Evolutionary conservation across 2,113 vertebrate species (phyloP).

Genomic region (Peromyscus polionotus): DNA sequence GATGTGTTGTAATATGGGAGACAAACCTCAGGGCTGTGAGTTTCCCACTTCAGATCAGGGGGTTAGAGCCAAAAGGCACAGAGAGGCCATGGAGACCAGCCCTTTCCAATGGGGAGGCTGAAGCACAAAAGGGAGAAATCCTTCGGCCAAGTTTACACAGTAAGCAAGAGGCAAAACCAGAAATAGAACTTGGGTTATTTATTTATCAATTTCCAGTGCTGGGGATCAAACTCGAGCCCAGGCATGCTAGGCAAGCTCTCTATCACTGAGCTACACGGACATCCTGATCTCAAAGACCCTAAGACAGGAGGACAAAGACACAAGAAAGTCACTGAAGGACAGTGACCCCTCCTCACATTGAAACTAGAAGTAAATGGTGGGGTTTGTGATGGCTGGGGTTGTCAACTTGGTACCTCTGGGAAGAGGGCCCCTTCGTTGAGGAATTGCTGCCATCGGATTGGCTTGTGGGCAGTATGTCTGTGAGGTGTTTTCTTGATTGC

Average conservation of each 20-base stretch:
- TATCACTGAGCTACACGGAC: neutral
- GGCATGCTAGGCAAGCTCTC: neutral
- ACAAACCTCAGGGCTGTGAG: neutral
- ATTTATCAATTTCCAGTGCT: neutral
- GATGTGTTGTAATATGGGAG: neutral
- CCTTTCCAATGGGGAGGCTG: neutral
- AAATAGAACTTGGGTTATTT: neutral
- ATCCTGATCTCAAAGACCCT: neutral
- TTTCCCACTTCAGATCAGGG: neutral
- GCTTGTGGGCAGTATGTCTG: neutral
- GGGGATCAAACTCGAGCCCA: neutral
- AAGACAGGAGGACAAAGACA: neutral
- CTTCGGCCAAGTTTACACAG: neutral
- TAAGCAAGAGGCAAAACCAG: constrained; percentile 5
- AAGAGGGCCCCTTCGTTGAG: neutral
- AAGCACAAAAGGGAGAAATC: neutral
- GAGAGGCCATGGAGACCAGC: neutral
- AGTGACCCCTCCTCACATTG: neutral
- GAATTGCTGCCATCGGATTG: neutral
- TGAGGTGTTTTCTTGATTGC: neutral
- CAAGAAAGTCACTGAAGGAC: neutral
- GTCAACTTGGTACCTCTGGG: neutral
- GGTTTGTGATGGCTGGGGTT: neutral
- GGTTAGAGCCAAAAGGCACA: neutral
- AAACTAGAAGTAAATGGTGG: neutral